Evolutionary conservation across 2,113 vertebrate species (phyloP).

Genomic region (Ptilonorhynchus violaceus): DNA sequence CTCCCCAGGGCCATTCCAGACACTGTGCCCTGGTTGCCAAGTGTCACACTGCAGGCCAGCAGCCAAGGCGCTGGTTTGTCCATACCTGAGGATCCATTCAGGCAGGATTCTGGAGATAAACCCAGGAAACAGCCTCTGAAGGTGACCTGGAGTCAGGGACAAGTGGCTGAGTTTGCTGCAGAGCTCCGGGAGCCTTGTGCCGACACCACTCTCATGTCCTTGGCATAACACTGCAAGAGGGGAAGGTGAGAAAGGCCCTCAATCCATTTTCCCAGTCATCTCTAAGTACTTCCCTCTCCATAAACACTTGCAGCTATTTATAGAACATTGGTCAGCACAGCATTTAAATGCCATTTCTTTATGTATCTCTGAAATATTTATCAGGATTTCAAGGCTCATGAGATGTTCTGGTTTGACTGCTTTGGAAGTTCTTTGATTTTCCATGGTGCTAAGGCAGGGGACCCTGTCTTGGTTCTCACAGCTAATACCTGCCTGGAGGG

Average conservation of each 20-base stretch:
- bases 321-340: not conserved
- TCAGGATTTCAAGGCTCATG: not conserved
- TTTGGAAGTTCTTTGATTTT: not conserved
- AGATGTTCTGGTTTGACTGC: not conserved
- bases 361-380: not conserved
- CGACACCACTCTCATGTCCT: fast-evolving
- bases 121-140: not conserved
- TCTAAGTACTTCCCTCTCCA: not conserved
- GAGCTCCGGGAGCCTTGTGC: not conserved
- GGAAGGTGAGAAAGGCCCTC: not conserved
- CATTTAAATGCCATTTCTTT: not conserved
- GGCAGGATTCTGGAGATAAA: not conserved
- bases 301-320: not conserved
- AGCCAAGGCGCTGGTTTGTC: not conserved
- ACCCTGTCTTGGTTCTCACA: not conserved
- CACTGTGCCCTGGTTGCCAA: not conserved
- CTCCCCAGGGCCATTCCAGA: not conserved
- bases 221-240: not conserved
- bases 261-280: not conserved
- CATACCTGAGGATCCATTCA: not conserved
- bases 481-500: not conserved
- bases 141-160: not conserved
- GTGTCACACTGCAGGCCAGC: not conserved
- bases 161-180: not conserved
- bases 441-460: not conserved